phyloP scores from a whole-genome alignment of 2,113 vertebrate genomes.

The Mustela lutreola region DNA sequence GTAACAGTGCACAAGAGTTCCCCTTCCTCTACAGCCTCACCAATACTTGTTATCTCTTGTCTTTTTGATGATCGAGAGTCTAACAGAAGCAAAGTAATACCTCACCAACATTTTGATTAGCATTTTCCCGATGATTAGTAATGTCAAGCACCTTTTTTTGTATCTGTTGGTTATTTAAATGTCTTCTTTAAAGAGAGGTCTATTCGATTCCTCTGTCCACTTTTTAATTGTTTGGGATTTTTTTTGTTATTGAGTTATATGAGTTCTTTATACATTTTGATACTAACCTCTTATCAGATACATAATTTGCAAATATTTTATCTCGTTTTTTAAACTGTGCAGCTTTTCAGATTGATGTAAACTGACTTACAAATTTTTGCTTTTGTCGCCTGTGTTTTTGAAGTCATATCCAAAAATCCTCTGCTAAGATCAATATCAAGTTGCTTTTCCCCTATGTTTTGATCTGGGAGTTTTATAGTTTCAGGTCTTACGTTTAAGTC shows the following conservation, averaged over 20 bases:
- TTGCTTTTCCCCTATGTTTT: neutral
- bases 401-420: neutral
- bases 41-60: neutral
- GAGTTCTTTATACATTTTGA: neutral
- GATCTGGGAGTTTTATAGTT: neutral
- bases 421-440: neutral
- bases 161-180: neutral
- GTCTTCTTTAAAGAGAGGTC: neutral
- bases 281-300: neutral
- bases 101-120: neutral
- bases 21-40: neutral
- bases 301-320: neutral
- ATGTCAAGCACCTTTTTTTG: neutral
- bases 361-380: neutral
- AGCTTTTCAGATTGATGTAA: neutral
- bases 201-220: neutral
- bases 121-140: neutral
- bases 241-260: neutral
- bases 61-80: neutral
- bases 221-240: neutral
- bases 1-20: neutral
- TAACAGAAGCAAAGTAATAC: neutral
- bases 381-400: neutral
- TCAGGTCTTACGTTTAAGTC: neutral
- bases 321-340: neutral